These are phyloP conservation scores for Enteromius viviparus DNA, from an alignment of 2,797 vertebrate species.

Conservation along the genomic window DNA sequence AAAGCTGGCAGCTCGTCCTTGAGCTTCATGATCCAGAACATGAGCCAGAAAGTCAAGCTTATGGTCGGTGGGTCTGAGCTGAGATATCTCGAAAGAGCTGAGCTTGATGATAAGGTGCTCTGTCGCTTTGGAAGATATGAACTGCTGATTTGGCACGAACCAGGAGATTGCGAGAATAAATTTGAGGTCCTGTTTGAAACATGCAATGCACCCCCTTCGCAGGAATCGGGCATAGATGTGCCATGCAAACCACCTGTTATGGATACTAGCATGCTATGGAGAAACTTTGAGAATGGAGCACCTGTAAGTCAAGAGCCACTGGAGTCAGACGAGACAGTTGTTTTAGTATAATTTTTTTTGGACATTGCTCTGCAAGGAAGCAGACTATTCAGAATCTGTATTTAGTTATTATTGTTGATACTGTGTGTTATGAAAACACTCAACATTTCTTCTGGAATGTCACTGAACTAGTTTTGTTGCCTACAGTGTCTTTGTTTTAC, in stretches of 20 bases:
- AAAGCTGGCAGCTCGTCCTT: slow-evolving; percentile 68
- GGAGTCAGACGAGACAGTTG: slow-evolving; percentile 74
- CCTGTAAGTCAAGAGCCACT: slow-evolving; percentile 58
- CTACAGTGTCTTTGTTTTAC: background rate
- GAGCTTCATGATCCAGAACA: slow-evolving; percentile 88
- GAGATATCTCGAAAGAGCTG: slow-evolving; percentile 81
- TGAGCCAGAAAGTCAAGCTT: slow-evolving; percentile 84
- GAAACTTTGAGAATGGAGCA: slow-evolving; percentile 7
- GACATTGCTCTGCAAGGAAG: background rate
- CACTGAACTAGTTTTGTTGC: background rate
- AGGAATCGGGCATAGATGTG: slow-evolving; percentile 70
- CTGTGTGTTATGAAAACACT: background rate
- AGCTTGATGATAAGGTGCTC: slow-evolving; percentile 81
- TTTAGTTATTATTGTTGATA: background rate
- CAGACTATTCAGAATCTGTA: background rate
- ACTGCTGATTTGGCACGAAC: slow-evolving; percentile 78
- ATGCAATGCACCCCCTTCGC: slow-evolving; percentile 74
- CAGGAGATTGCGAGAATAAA: slow-evolving; percentile 79
- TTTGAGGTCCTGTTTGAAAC: slow-evolving; percentile 85
- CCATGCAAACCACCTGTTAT: slow-evolving; percentile 66
- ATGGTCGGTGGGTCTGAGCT: slow-evolving; percentile 75
- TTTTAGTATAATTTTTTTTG: slow-evolving; percentile 17
- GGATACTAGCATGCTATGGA: slow-evolving; percentile 66
- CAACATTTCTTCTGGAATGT: background rate
- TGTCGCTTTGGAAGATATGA: slow-evolving; percentile 87